Evolutionary conservation across 2,888 invertebrate species (phyloP).

Genomic region (Enoplolaimus lenunculus): DNA sequence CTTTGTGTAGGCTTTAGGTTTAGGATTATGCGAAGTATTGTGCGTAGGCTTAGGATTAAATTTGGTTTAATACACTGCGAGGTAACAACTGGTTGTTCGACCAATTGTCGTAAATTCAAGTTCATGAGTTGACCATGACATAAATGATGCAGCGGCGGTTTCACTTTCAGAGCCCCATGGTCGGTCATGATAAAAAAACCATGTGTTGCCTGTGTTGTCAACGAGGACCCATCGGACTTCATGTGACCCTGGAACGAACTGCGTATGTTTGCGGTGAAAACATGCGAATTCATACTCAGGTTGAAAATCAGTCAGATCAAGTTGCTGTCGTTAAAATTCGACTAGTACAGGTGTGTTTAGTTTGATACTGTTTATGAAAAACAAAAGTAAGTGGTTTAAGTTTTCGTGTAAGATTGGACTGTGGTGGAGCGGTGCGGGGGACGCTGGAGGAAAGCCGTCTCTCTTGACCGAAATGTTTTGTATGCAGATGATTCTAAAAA

Average conservation of each 20-base stretch:
- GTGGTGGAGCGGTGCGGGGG: no score
- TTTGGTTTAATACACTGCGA: no score
- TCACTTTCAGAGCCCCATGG: constrained; percentile 52
- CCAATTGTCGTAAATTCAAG: constrained; percentile 14
- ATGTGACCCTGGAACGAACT: constrained; percentile 56
- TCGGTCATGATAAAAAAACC: constrained; percentile 53
- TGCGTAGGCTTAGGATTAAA: no score
- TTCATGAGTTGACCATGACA: background rate
- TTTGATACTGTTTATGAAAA: no score
- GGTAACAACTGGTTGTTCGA: no score
- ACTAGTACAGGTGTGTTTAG: constrained; percentile 50
- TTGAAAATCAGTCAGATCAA: constrained; percentile 56
- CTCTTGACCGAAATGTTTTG: no score
- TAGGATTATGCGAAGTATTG: no score
- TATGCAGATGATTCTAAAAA: no score
- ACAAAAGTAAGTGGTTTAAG: no score
- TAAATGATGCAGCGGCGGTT: background rate
- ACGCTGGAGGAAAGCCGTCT: no score
- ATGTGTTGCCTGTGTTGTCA: constrained; percentile 60
- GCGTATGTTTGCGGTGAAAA: constrained; percentile 62
- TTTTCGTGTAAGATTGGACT: no score
- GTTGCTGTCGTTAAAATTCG: constrained; percentile 50
- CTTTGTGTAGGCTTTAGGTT: no score
- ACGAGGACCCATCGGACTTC: constrained; percentile 54
- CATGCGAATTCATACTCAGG: constrained; percentile 54